Evolutionary conservation across 2,113 vertebrate genomes (phyloP).

Genomic region (Ovis aries): ARS-UI_Ramb_v3.0 NC_056078.1:1844501-1845000

Average conservation of each 20-base stretch:
- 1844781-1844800: accelerated
- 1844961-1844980: not conserved
- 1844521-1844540: not conserved
- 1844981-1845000: not conserved
- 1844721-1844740: too few species aligned
- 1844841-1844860: not conserved
- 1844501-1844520: not conserved
- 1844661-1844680: not conserved
- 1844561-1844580: not conserved
- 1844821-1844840: not conserved
- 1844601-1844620: not conserved
- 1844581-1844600: not conserved
- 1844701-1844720: not conserved
- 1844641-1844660: not conserved
- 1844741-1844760: not conserved
- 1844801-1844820: not conserved
- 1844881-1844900: not conserved
- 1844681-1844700: not conserved
- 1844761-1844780: not conserved
- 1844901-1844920: not conserved
- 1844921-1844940: not conserved
- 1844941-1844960: not conserved
- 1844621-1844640: not conserved
- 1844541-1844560: not conserved
- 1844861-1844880: not conserved